These are phyloP conservation scores for Solenopsis invicta DNA, from an alignment of 1,140 invertebrate genomes.

Conservation along the genomic window DNA sequence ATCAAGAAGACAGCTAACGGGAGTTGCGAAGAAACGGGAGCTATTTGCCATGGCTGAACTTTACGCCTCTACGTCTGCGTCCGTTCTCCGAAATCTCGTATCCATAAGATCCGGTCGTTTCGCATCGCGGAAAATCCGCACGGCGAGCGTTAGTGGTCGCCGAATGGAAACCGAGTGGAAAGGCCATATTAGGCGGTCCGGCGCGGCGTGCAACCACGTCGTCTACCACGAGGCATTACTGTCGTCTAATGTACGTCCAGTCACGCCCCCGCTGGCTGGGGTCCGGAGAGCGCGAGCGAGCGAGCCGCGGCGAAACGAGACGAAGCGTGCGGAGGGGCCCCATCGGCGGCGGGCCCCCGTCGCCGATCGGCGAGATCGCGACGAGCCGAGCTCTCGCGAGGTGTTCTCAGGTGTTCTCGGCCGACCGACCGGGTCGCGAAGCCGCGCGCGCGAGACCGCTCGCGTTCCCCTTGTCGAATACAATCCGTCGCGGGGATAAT, in stretches of 20 bases:
- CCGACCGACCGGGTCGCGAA: slow-evolving; percentile 55
- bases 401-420: slow-evolving; percentile 69
- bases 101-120: not conserved
- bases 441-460: slow-evolving; percentile 42
- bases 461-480: slow-evolving; percentile 37
- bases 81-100: not conserved
- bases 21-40: too few species aligned
- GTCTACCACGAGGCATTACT: slow-evolving; percentile 60
- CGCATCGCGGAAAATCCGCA: not conserved
- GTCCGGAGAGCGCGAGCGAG: slow-evolving; percentile 24
- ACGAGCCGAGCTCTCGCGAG: slow-evolving; percentile 74
- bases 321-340: slow-evolving; percentile 76
- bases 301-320: slow-evolving; percentile 69
- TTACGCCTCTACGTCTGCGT: too few species aligned
- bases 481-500: not conserved
- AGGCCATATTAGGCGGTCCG: slow-evolving; percentile 60
- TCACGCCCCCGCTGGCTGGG: slow-evolving; percentile 79
- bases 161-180: slow-evolving; percentile 20
- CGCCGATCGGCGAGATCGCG: slow-evolving; percentile 71
- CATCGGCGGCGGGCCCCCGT: slow-evolving; percentile 35
- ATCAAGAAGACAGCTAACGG: too few species aligned
- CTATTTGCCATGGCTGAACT: too few species aligned
- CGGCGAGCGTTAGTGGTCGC: not conserved
- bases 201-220: slow-evolving; percentile 48
- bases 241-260: slow-evolving; percentile 70